Conservation (phyloP, 2,797 vertebrate species). For the Crocidura indochinensis region DNA sequence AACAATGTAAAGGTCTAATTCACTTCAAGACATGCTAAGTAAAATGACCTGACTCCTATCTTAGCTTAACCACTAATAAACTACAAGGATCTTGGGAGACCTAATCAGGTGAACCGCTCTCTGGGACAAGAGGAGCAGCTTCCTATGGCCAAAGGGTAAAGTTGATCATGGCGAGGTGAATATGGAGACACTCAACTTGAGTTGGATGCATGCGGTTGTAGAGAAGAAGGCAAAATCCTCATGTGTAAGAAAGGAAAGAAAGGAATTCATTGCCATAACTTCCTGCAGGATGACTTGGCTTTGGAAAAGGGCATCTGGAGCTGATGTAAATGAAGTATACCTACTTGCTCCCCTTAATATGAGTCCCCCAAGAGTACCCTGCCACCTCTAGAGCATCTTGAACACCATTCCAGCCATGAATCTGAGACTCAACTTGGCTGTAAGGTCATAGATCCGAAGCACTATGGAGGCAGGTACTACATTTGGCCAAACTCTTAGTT, state of each 20-base stretch:
- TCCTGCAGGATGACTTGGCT: conserved; percentile 2
- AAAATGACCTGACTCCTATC: not conserved
- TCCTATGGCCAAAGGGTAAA: not conserved
- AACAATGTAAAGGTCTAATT: conserved; percentile 36
- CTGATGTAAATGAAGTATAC: conserved; percentile 41
- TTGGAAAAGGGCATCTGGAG: not conserved
- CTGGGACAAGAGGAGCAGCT: not conserved
- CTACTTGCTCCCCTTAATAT: not conserved
- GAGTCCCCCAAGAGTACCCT: not conserved
- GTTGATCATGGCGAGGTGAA: not conserved
- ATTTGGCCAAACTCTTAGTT: not conserved
- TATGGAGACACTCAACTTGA: not conserved
- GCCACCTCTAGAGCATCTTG: not conserved
- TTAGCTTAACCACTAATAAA: not conserved
- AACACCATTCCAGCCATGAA: not conserved
- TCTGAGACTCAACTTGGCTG: not conserved
- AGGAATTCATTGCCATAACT: conserved; percentile 36
- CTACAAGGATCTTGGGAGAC: not conserved
- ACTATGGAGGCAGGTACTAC: not conserved
- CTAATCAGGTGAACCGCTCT: not conserved
- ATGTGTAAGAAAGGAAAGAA: not conserved
- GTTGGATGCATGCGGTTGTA: conserved; percentile 31
- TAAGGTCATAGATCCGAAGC: not conserved
- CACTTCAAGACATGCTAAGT: not conserved
- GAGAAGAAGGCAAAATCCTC: conserved; percentile 22